These are phyloP conservation scores for Ptychadena robeensis DNA, from an alignment of 2,797 vertebrate species.

Conservation along the genomic window DNA sequence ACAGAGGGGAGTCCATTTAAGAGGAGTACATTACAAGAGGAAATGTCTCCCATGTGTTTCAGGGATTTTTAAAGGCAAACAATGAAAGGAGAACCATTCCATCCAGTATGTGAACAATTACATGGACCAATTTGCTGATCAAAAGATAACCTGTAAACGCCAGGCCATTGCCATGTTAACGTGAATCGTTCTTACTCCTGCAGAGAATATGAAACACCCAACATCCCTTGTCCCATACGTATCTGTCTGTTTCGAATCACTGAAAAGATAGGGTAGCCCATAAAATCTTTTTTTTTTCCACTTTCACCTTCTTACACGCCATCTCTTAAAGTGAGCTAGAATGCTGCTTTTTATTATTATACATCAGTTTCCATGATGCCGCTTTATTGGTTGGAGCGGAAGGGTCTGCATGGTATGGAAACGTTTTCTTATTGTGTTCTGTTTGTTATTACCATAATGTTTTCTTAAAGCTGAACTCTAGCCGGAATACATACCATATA, in stretches of 20 bases:
- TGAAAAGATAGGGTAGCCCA: constrained; percentile 5
- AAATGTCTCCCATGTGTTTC: constrained; percentile 59
- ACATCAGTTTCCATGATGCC: too few relatives aligned
- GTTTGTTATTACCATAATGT: too few relatives aligned
- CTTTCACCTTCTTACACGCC: constrained; percentile 20
- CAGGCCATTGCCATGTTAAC: constrained; percentile 26
- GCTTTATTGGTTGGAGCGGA: not conserved
- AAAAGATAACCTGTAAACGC: constrained; percentile 54
- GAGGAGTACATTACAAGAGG: constrained; percentile 33
- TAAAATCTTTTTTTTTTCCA: constrained; percentile 26
- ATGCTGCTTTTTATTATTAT: not conserved
- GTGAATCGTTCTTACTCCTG: constrained; percentile 34
- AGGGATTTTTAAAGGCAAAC: constrained; percentile 48
- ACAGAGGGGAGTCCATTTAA: constrained; percentile 43
- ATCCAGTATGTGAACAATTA: constrained; percentile 60
- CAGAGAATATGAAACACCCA: constrained; percentile 37
- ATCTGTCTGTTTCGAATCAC: constrained; percentile 53
- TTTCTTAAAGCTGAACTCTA: not conserved
- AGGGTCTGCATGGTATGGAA: not conserved
- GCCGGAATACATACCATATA: too few relatives aligned
- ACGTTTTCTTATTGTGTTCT: not conserved
- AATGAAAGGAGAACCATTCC: constrained; percentile 54
- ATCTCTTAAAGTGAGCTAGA: not conserved
- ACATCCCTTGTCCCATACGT: constrained; percentile 10
- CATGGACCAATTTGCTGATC: constrained; percentile 55